Evolutionary conservation across 2,888 invertebrate species (phyloP).

Genomic region (Drosophila monieri): DNA sequence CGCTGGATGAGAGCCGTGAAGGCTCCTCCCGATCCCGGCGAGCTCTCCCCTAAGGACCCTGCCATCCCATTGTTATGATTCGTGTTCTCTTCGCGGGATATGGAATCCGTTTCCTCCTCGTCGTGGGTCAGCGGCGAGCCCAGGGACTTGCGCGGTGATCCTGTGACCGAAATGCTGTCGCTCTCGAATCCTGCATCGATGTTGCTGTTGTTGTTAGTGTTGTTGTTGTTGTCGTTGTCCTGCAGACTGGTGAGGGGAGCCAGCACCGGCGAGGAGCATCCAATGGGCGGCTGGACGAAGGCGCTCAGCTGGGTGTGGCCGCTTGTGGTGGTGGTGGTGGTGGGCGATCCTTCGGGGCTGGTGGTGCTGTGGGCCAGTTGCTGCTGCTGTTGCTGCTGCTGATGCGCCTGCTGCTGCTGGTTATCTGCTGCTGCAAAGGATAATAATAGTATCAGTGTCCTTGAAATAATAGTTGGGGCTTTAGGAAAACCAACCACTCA

Average conservation of each 20-base stretch:
- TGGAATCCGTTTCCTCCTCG: constrained; percentile 75
- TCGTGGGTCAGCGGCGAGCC: constrained; percentile 84
- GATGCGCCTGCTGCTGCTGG: constrained; percentile 9
- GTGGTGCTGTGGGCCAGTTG: constrained; percentile 88
- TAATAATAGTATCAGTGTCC: neutral
- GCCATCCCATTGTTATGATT: constrained; percentile 46
- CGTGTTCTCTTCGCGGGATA: constrained; percentile 47
- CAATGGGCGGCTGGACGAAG: constrained; percentile 59
- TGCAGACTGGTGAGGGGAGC: constrained; percentile 75
- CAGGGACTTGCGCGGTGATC: constrained; percentile 84
- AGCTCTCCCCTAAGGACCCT: constrained; percentile 43
- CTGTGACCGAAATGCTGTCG: constrained; percentile 84
- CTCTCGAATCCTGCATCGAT: constrained; percentile 84
- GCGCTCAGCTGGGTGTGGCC: constrained; percentile 59
- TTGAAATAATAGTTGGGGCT: no score
- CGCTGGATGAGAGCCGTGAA: constrained; percentile 84
- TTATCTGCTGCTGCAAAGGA: constrained; percentile 12
- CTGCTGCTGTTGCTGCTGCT: constrained; percentile 19
- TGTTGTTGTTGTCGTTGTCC: constrained; percentile 81
- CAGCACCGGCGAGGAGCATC: constrained; percentile 82
- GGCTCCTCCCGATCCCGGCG: constrained; percentile 77
- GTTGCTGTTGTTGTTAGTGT: constrained; percentile 82
- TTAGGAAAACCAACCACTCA: constrained; percentile 74
- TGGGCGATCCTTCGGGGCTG: constrained; percentile 88
- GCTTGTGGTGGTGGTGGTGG: constrained; percentile 72